Evolutionary conservation across 1,140 invertebrate species (phyloP).

Genomic region (Rhyzopertha dominica): DNA sequence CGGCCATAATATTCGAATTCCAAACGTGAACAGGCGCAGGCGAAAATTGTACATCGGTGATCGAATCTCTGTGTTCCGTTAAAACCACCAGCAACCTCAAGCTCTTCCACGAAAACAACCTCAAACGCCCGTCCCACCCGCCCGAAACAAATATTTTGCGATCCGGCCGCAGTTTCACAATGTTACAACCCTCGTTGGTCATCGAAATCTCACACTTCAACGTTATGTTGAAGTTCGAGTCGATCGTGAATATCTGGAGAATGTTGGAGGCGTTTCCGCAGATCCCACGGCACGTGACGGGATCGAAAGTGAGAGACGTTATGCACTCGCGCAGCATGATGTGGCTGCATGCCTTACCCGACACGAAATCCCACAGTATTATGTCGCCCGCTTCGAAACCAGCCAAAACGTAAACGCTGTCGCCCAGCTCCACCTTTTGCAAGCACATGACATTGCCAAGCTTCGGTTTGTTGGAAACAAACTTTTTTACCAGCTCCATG

Average conservation of each 20-base stretch:
- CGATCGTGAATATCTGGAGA: constrained; percentile 55
- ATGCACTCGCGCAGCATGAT: constrained; percentile 59
- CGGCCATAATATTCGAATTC: constrained; percentile 68
- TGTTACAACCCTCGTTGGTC: constrained; percentile 67
- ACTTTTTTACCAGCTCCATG: constrained; percentile 21
- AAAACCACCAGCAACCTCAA: constrained; percentile 69
- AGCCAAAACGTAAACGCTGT: constrained; percentile 24
- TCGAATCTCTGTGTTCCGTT: constrained; percentile 58
- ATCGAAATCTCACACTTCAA: constrained; percentile 56
- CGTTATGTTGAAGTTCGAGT: constrained; percentile 53
- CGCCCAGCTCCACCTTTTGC: constrained; percentile 25
- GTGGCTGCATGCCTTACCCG: constrained; percentile 52
- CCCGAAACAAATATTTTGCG: constrained; percentile 69
- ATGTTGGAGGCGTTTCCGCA: constrained; percentile 58
- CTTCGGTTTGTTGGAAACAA: constrained; percentile 22
- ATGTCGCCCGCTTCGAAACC: constrained; percentile 43
- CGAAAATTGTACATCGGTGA: constrained; percentile 67
- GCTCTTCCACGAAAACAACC: constrained; percentile 75
- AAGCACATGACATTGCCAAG: constrained; percentile 31
- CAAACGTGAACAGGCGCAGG: constrained; percentile 55
- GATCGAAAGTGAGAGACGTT: constrained; percentile 64
- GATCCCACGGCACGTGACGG: constrained; percentile 56
- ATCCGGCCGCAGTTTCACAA: constrained; percentile 63
- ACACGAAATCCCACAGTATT: constrained; percentile 61
- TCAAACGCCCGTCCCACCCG: constrained; percentile 70